Evolutionary conservation across 2,888 invertebrate genomes (phyloP).

Genomic region (Apodemia zela): DNA sequence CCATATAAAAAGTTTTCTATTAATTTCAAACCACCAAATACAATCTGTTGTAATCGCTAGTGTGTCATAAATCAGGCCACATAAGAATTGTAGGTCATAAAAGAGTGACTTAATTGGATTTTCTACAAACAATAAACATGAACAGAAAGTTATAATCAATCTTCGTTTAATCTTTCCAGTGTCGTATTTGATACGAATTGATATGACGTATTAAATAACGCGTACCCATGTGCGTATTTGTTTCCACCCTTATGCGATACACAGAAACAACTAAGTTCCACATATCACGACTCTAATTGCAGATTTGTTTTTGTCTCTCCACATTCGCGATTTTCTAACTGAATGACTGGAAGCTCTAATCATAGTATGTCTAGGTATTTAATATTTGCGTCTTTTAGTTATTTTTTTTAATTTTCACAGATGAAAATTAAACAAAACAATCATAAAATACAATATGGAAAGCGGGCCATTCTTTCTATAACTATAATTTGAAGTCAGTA

Average conservation of each 20-base stretch:
- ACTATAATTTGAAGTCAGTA: no score
- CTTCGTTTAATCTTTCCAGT: not conserved
- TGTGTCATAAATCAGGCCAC: not conserved
- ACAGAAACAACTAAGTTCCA: not conserved
- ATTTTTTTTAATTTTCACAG: no score
- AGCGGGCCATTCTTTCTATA: no score
- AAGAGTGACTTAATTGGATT: not conserved
- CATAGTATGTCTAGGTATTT: no score
- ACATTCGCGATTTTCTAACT: no score
- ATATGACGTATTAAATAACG: not conserved
- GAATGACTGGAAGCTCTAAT: no score
- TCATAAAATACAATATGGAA: no score
- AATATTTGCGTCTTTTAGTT: no score
- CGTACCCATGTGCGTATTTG: not conserved
- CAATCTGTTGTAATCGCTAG: not conserved
- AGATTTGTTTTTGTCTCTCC: not conserved
- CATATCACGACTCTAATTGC: not conserved
- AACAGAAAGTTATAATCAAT: not conserved
- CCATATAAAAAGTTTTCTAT: no score
- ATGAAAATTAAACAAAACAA: no score
- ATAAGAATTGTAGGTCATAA: not conserved
- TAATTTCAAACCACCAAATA: no score
- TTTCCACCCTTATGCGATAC: not conserved
- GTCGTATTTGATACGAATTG: not conserved
- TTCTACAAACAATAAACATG: not conserved